A percentile compares a stretch with the other conserved stretches of the same genome.
Conservation (phyloP, 2,797 vertebrate genomes). For the Peromyscus aztecus region DNA sequence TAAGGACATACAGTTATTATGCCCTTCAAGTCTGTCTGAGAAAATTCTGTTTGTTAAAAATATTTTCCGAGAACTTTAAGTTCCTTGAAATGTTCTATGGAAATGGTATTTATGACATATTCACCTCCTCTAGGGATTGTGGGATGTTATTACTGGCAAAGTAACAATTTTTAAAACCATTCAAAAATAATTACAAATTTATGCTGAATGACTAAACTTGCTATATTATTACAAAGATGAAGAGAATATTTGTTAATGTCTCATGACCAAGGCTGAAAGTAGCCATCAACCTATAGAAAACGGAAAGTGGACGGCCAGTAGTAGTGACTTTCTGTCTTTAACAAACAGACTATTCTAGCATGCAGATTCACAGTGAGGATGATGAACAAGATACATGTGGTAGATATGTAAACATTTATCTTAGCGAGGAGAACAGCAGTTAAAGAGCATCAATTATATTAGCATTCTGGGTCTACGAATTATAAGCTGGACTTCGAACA, state of each 20-base stretch:
- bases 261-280: slow-evolving; percentile 65
- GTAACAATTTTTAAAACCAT: slow-evolving; percentile 83
- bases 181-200: slow-evolving; percentile 87
- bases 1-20: slow-evolving; percentile 45
- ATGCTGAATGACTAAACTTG: slow-evolving; percentile 72
- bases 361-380: slow-evolving; percentile 26
- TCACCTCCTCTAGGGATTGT: slow-evolving; percentile 82
- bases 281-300: slow-evolving; percentile 60
- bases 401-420: neutral
- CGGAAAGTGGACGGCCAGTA: slow-evolving; percentile 34
- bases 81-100: slow-evolving; percentile 87
- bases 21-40: slow-evolving; percentile 67
- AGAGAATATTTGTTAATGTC: slow-evolving; percentile 74
- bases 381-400: neutral
- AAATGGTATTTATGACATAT: slow-evolving; percentile 87
- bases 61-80: slow-evolving; percentile 85
- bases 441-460: neutral
- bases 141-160: slow-evolving; percentile 86
- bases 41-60: slow-evolving; percentile 80
- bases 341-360: slow-evolving; percentile 12
- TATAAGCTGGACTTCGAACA: slow-evolving; percentile 26
- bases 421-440: slow-evolving; percentile 14
- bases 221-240: slow-evolving; percentile 72
- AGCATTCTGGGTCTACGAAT: slow-evolving; percentile 1
- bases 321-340: slow-evolving; percentile 40